phyloP scores from a whole-genome alignment of 2,888 invertebrate species.

The Aricia artaxerxes region DNA sequence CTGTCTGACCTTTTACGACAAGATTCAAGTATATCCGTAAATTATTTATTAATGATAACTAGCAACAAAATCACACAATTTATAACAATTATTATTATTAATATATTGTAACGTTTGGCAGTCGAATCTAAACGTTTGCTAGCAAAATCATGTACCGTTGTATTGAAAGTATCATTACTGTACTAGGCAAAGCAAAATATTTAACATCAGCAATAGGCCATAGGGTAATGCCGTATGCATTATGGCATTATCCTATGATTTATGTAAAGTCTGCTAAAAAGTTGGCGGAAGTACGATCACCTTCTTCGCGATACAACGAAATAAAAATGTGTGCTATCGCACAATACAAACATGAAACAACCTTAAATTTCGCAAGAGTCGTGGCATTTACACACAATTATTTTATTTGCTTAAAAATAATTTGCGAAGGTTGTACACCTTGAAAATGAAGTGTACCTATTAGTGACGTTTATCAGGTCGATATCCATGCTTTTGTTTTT shows the following conservation, averaged over 20 bases:
- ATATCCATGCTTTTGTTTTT: slow-evolving; percentile 47
- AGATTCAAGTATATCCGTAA: background rate
- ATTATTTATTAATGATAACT: background rate
- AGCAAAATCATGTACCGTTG: background rate
- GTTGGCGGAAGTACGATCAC: too few species aligned
- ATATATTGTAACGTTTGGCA: background rate
- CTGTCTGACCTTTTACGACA: slow-evolving; percentile 7
- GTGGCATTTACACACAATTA: slow-evolving; percentile 25
- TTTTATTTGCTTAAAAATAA: slow-evolving; percentile 1
- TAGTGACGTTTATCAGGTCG: slow-evolving; percentile 37
- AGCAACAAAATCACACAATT: background rate
- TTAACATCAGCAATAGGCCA: too few species aligned
- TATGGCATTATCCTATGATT: too few species aligned
- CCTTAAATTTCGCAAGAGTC: background rate
- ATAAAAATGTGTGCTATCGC: background rate
- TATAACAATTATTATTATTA: background rate
- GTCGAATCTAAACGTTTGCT: background rate
- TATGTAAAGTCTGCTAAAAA: too few species aligned
- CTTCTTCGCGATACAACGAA: background rate
- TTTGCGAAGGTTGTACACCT: slow-evolving; percentile 26
- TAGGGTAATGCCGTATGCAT: too few species aligned
- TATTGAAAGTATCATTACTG: too few species aligned
- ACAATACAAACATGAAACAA: background rate
- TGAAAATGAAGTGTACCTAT: slow-evolving; percentile 19
- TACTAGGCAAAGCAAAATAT: too few species aligned